Evolutionary conservation across 2,113 vertebrate genomes (phyloP).

Genomic region (Petaurus breviceps): DNA sequence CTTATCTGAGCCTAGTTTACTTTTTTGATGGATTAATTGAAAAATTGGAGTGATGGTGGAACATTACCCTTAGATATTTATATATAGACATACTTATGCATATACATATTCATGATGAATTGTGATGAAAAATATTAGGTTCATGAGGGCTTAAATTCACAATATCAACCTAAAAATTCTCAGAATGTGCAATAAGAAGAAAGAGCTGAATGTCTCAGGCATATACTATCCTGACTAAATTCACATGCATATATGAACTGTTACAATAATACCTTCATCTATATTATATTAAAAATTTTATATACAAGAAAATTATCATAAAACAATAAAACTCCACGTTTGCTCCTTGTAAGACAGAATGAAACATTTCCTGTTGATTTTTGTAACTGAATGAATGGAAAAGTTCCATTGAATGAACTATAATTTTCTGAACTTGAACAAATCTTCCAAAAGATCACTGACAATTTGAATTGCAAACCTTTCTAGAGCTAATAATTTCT

Average conservation of each 20-base stretch:
- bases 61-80: not conserved
- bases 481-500: conserved; percentile 67
- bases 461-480: conserved; percentile 63
- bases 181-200: conserved; percentile 15
- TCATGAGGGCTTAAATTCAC: not conserved
- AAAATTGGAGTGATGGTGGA: not conserved
- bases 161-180: conserved; percentile 4
- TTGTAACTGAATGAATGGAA: conserved; percentile 42
- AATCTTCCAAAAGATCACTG: conserved; percentile 54
- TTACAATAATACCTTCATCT: not conserved
- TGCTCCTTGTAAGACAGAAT: not conserved
- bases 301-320: fast-evolving
- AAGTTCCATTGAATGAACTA: conserved; percentile 17
- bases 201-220: fast-evolving
- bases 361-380: conserved; percentile 23
- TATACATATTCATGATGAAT: not conserved
- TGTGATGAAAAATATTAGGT: not conserved
- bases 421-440: not conserved
- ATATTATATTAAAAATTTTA: not conserved
- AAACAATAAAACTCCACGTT: conserved; percentile 1
- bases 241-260: not conserved
- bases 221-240: not conserved
- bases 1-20: not conserved
- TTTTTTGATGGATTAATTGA: not conserved
- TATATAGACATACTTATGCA: not conserved